These are phyloP conservation scores for Acropternis orthonyx DNA, from an alignment of 2,797 vertebrate species.

Conservation along the genomic window DNA sequence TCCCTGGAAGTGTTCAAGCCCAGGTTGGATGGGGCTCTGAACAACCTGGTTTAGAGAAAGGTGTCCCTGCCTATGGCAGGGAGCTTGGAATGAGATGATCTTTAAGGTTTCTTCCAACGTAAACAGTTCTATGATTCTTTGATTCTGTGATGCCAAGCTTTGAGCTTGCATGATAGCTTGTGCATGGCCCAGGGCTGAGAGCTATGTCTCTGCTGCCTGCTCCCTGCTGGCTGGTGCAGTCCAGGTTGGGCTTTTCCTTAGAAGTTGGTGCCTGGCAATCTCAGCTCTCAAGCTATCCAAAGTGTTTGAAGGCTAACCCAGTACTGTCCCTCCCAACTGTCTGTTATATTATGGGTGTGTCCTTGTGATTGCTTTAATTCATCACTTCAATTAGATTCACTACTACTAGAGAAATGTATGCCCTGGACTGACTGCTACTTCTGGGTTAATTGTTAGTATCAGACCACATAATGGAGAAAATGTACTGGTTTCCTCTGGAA, in stretches of 20 bases:
- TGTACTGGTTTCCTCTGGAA: neutral
- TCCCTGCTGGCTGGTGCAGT: neutral
- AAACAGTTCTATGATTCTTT: neutral
- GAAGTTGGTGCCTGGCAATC: neutral
- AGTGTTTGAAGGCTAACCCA: neutral
- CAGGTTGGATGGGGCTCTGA: neutral
- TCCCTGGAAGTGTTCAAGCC: neutral
- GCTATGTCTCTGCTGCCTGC: neutral
- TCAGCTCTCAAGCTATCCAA: neutral
- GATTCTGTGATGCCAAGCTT: neutral
- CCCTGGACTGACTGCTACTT: neutral
- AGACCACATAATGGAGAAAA: neutral
- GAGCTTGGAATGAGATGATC: neutral
- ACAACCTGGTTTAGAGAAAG: neutral
- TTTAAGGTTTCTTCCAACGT: neutral
- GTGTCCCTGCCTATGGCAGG: neutral
- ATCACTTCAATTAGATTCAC: neutral
- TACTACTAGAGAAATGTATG: neutral
- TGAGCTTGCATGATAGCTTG: rapidly evolving
- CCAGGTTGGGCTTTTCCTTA: neutral
- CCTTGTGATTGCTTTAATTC: neutral
- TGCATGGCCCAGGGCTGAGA: neutral
- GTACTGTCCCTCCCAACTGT: neutral
- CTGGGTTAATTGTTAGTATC: neutral
- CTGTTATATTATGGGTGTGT: neutral